Base-by-base conservation (phyloP, 2,797 vertebrate genomes). In the Telmatherina bonti region DNA sequence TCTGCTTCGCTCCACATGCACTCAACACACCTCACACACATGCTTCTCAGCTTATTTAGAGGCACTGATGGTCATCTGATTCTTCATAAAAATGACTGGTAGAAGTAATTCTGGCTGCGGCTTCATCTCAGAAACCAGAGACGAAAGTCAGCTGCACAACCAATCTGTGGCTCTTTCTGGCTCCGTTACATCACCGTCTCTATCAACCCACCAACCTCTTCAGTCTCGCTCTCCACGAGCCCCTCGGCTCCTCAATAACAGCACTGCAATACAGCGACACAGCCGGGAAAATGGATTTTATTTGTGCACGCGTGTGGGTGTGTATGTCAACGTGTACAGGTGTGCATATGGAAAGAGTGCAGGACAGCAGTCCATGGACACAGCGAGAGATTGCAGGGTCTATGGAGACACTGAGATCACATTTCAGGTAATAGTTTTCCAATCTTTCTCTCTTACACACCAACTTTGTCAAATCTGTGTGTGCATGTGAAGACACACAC, bases 391-490 rank as follows among this genome's bases (percentile, higher is more conserved):
- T 65, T 76, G 67, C 47, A 59, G 54, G 45, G 57, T 68, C 76
- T 65, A 43, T 65, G n/a, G 81, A 83, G 74, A 79, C 72, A 68
- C 65, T 45, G 33, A 76, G 31, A 86, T 81, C 75, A 68, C 71
- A 74, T 82, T 85, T 79, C 74, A 83, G 61, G 67, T 86, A 84
- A 82, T 63, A 84, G 81, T 82, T 89, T 83, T 87, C 68, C 74
- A 84, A 72, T 84, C 65, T 74, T n/a, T 70, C 66, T 63, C 35
- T 62, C 49, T 70, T 43, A 38, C 56, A 61, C 60, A 69, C 24
- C 33, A 43, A 67, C 61, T 75, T 47, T 76, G 63, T 69, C 53
- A n/a, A 45, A 36, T 36, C 62, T 59, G 52, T 66, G 69, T 55
- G 51, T 38, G 1, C 62, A 0, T 60, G 26, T 53, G 49, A 24